A percentile compares a stretch with the other conserved stretches of the same genome.
phyloP scores from a whole-genome alignment of 1,140 invertebrate genomes.

The Diabrotica virgifera region DNA sequence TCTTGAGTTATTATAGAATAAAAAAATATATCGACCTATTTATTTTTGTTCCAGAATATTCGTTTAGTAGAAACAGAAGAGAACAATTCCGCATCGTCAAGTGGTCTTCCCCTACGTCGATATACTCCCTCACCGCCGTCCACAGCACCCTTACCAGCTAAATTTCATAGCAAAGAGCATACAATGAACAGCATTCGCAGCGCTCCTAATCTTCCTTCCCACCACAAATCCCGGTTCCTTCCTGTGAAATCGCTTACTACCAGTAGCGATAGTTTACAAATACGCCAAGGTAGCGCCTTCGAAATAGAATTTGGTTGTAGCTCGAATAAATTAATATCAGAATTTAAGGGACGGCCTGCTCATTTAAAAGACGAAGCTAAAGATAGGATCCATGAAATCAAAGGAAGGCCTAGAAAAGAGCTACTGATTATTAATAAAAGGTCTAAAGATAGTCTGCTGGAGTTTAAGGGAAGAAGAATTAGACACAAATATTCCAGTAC shows the following conservation, averaged over 20 bases:
- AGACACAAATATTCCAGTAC: slow-evolving; percentile 75
- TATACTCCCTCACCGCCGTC: slow-evolving; percentile 76
- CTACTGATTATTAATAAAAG: slow-evolving; percentile 67
- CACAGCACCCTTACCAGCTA: slow-evolving; percentile 73
- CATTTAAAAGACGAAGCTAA: slow-evolving; percentile 27
- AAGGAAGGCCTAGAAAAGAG: slow-evolving; percentile 61
- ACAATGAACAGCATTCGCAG: slow-evolving; percentile 74
- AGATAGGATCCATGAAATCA: slow-evolving; percentile 54
- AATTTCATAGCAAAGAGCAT: slow-evolving; percentile 71
- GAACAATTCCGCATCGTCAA: slow-evolving; percentile 43
- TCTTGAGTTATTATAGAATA: too few species aligned
- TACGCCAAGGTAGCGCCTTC: slow-evolving; percentile 52
- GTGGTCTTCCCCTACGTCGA: slow-evolving; percentile 49
- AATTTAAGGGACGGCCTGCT: slow-evolving; percentile 46
- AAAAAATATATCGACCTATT: too few species aligned
- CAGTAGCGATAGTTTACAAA: slow-evolving; percentile 58
- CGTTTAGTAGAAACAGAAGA: slow-evolving; percentile 42
- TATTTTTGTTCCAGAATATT: slow-evolving; percentile 37
- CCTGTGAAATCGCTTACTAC: slow-evolving; percentile 62
- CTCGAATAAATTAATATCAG: slow-evolving; percentile 43
- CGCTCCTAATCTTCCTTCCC: slow-evolving; percentile 70
- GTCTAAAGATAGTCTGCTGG: slow-evolving; percentile 59
- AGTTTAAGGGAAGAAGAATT: slow-evolving; percentile 64
- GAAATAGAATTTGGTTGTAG: slow-evolving; percentile 46
- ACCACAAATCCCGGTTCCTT: slow-evolving; percentile 63